phyloP scores from a whole-genome alignment of 1,140 invertebrate species.

The Zelostemma sp. region DNA sequence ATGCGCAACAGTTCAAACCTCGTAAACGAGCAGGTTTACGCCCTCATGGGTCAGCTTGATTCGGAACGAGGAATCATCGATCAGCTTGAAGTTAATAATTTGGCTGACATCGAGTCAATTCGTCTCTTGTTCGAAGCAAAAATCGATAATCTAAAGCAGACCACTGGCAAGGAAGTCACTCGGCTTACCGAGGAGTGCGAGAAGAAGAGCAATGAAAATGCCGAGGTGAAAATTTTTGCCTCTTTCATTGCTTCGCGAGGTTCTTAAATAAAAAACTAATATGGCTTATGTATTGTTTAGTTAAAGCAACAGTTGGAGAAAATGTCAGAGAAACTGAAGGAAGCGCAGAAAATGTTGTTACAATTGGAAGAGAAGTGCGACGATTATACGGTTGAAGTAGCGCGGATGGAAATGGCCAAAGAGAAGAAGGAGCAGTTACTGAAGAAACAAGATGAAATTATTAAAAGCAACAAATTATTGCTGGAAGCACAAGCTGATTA shows the following conservation, averaged over 20 bases:
- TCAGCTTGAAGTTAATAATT: constrained; percentile 52
- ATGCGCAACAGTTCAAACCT: constrained; percentile 58
- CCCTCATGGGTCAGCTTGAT: constrained; percentile 54
- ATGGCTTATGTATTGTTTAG: constrained; percentile 40
- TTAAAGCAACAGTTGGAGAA: constrained; percentile 53
- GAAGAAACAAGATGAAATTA: constrained; percentile 34
- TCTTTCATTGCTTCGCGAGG: not conserved
- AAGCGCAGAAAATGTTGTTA: constrained; percentile 52
- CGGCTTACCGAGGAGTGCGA: constrained; percentile 49
- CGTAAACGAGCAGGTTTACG: constrained; percentile 53
- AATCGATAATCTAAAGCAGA: constrained; percentile 52
- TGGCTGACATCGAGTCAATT: constrained; percentile 54
- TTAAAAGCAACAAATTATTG: constrained; percentile 29
- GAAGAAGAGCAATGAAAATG: constrained; percentile 44
- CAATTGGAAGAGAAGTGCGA: constrained; percentile 59
- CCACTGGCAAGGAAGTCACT: constrained; percentile 49
- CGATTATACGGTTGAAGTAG: constrained; percentile 49
- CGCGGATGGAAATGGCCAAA: constrained; percentile 51
- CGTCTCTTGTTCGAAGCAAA: constrained; percentile 53
- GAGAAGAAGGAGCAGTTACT: constrained; percentile 50
- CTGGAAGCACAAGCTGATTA: constrained; percentile 28
- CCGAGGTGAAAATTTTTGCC: constrained; percentile 47
- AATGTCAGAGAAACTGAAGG: constrained; percentile 52
- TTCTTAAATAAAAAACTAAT: constrained; percentile 10
- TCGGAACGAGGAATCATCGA: constrained; percentile 52